phyloP scores from a whole-genome alignment of 2,888 invertebrate species.

The Melikaiella ostensackeni region DNA sequence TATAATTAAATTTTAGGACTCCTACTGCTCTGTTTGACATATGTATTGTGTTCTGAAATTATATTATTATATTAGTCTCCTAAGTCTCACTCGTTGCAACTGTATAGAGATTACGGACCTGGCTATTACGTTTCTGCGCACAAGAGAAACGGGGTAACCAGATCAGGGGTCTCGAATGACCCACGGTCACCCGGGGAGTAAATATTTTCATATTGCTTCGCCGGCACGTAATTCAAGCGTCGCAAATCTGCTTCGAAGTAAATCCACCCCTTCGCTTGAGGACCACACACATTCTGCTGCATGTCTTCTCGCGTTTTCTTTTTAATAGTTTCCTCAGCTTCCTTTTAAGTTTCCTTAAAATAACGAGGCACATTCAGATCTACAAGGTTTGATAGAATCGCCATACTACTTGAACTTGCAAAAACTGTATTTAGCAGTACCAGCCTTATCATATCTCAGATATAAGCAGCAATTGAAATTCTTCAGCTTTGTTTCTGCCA shows the following conservation, averaged over 20 bases:
- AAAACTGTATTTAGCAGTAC: too few species aligned
- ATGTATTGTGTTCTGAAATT: too few species aligned
- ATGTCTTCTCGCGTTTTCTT: background rate
- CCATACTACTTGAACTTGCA: too few species aligned
- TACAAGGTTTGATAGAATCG: background rate
- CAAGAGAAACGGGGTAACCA: constrained; percentile 68
- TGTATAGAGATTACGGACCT: constrained; percentile 60
- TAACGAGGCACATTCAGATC: background rate
- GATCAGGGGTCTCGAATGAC: constrained; percentile 75
- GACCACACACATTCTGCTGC: constrained; percentile 54
- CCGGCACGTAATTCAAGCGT: constrained; percentile 71
- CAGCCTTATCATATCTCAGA: background rate
- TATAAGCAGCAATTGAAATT: background rate
- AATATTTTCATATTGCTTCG: constrained; percentile 77
- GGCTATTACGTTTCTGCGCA: constrained; percentile 68
- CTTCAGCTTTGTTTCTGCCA: background rate
- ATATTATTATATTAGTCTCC: background rate
- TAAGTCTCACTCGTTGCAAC: constrained; percentile 3
- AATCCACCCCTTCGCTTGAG: constrained; percentile 52
- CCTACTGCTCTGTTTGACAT: too few species aligned
- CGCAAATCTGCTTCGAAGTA: constrained; percentile 63
- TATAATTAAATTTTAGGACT: too few species aligned
- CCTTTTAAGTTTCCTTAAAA: background rate
- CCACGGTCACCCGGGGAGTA: constrained; percentile 68
- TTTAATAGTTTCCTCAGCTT: background rate